These are phyloP conservation scores for Calcarius lapponicus DNA, from an alignment of 2,797 vertebrate genomes.

Conservation along the genomic window DNA sequence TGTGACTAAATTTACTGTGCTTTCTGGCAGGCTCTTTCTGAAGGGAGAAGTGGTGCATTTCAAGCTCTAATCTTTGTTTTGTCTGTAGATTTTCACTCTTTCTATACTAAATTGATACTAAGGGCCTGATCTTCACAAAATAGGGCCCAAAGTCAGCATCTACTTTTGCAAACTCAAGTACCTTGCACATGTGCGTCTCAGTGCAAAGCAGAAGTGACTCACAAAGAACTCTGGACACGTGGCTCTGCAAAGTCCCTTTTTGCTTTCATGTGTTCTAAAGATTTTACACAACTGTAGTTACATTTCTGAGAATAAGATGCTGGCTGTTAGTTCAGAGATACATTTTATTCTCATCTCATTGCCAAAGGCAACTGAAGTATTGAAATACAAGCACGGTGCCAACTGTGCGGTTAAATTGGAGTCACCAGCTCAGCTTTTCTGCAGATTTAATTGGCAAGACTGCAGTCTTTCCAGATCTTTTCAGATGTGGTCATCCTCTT, in stretches of 20 bases:
- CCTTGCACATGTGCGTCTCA: neutral
- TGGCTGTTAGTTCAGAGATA: neutral
- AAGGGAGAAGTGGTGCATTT: conserved; percentile 31
- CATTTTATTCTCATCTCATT: conserved; percentile 2
- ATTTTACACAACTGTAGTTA: neutral
- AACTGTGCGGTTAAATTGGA: neutral
- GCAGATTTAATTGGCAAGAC: conserved; percentile 21
- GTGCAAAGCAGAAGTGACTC: neutral
- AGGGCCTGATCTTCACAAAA: conserved; percentile 18
- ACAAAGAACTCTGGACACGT: neutral
- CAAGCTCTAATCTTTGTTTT: conserved; percentile 64
- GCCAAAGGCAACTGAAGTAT: conserved; percentile 17
- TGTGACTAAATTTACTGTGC: conserved; percentile 61
- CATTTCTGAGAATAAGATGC: conserved; percentile 17
- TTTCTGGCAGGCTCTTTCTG: conserved; percentile 42
- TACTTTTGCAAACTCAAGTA: conserved; percentile 14
- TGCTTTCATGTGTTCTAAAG: neutral
- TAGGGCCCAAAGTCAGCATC: neutral
- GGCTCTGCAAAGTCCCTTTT: neutral
- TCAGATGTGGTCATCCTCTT: conserved; percentile 23
- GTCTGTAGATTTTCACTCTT: conserved; percentile 56
- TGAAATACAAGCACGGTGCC: neutral
- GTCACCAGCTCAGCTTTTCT: conserved; percentile 34
- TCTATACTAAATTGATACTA: neutral
- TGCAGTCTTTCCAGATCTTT: conserved; percentile 24